Conservation (phyloP, 2,113 vertebrate genomes). For the Oncorhynchus masou region DNA sequence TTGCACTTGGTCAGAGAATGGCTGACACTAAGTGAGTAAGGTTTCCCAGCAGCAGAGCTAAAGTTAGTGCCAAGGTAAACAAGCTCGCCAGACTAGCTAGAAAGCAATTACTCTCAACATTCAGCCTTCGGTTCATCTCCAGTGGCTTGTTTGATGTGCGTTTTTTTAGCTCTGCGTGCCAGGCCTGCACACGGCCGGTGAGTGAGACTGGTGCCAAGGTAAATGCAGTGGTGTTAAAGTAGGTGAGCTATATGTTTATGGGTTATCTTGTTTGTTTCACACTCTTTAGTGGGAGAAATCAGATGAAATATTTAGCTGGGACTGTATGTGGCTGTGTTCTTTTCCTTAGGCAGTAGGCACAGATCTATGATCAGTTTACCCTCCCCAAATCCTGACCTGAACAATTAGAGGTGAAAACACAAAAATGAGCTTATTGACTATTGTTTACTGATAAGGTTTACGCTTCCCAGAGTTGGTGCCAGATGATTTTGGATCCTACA, state of each 20-base stretch:
- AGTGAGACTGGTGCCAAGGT: no score
- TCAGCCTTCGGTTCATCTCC: background rate
- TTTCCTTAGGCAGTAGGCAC: no score
- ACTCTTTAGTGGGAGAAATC: no score
- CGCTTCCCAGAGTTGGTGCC: background rate
- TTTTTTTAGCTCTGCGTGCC: background rate
- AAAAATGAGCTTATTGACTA: background rate
- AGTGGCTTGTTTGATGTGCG: background rate
- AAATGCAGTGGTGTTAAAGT: no score
- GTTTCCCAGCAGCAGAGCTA: background rate
- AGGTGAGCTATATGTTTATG: no score
- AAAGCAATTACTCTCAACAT: background rate
- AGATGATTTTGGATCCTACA: background rate
- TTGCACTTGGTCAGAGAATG: background rate
- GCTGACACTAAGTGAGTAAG: background rate
- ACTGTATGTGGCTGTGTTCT: no score
- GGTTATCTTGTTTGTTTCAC: no score
- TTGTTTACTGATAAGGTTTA: conserved; percentile 17
- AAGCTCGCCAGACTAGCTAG: background rate
- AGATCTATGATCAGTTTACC: background rate
- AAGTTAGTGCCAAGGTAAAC: background rate
- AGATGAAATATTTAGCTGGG: no score
- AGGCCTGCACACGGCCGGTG: no score
- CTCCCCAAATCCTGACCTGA: background rate
- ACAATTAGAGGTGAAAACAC: background rate